Percentiles rank a stretch among this genome's conserved stretches.
Evolutionary conservation across 2,113 vertebrate genomes (phyloP).

Genomic region (Probosciger aterrimus): DNA sequence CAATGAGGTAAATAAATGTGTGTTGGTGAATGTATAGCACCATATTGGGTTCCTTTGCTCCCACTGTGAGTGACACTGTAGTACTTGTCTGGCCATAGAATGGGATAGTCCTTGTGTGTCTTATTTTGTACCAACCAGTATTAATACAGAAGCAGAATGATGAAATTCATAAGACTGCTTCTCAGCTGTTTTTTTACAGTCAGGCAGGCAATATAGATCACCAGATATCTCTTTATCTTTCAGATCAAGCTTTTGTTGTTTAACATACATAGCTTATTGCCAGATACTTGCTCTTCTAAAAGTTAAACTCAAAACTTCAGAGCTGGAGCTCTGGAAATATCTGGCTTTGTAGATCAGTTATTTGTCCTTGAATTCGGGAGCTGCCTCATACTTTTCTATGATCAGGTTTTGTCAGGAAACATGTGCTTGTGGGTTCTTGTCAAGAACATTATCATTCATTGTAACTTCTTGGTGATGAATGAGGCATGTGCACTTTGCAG

Average conservation of each 20-base stretch:
- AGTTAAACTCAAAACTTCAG: background rate
- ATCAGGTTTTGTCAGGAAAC: background rate
- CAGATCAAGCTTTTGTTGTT: background rate
- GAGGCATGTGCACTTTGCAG: background rate
- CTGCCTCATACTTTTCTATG: background rate
- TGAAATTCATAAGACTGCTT: background rate
- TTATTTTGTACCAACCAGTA: background rate
- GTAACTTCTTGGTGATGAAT: background rate
- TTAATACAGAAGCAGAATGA: background rate
- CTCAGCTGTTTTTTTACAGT: background rate
- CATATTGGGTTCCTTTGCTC: background rate
- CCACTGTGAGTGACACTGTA: background rate
- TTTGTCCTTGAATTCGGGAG: background rate
- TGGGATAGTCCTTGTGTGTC: background rate
- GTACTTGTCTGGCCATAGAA: rapidly evolving
- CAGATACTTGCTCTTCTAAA: background rate
- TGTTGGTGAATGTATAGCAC: background rate
- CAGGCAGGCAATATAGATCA: background rate
- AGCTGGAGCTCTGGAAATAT: background rate
- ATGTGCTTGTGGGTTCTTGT: background rate
- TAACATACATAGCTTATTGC: background rate
- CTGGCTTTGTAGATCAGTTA: background rate
- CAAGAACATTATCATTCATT: constrained; percentile 11
- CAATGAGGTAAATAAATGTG: background rate
- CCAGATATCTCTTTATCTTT: background rate